A percentile compares a stretch with the other conserved stretches of the same genome.
Evolutionary conservation across 2,888 invertebrate species (phyloP).

Genomic region (Pyralis farinalis): DNA sequence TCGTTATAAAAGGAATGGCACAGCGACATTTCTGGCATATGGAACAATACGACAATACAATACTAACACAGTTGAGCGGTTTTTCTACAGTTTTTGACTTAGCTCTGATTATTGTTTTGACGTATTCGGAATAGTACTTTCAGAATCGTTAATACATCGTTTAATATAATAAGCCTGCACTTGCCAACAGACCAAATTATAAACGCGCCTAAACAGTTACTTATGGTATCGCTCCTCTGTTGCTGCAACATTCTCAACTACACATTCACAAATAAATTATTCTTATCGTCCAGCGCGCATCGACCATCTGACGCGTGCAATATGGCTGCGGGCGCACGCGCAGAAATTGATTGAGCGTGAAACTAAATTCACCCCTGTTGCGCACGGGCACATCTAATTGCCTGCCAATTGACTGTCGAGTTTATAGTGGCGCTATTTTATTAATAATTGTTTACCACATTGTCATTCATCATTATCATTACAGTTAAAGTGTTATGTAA

Average conservation of each 20-base stretch:
- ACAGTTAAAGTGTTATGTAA: slow-evolving; percentile 18
- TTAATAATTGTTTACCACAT: slow-evolving; percentile 35
- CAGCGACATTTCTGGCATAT: too few relatives aligned
- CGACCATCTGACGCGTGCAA: slow-evolving; percentile 78
- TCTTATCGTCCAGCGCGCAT: slow-evolving; percentile 33
- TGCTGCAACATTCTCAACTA: slow-evolving; percentile 23
- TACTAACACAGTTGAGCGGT: too few relatives aligned
- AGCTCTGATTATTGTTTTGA: too few relatives aligned
- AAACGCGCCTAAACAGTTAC: too few relatives aligned
- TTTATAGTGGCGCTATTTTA: slow-evolving; percentile 36
- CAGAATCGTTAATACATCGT: too few relatives aligned
- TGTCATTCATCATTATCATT: slow-evolving; percentile 11
- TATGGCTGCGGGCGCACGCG: slow-evolving; percentile 75
- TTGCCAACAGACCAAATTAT: too few relatives aligned
- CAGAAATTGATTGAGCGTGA: slow-evolving; percentile 79
- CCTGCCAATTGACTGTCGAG: slow-evolving; percentile 62
- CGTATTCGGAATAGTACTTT: too few relatives aligned
- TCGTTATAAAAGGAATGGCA: too few relatives aligned
- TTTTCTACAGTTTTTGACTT: too few relatives aligned
- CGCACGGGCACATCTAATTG: slow-evolving; percentile 61
- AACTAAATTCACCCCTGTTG: slow-evolving; percentile 77
- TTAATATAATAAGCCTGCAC: too few relatives aligned
- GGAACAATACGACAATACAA: too few relatives aligned
- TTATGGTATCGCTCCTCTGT: too few relatives aligned
- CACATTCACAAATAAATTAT: slow-evolving; percentile 46